phyloP scores from a whole-genome alignment of 2,888 invertebrate species.

The Formica aserva region DNA sequence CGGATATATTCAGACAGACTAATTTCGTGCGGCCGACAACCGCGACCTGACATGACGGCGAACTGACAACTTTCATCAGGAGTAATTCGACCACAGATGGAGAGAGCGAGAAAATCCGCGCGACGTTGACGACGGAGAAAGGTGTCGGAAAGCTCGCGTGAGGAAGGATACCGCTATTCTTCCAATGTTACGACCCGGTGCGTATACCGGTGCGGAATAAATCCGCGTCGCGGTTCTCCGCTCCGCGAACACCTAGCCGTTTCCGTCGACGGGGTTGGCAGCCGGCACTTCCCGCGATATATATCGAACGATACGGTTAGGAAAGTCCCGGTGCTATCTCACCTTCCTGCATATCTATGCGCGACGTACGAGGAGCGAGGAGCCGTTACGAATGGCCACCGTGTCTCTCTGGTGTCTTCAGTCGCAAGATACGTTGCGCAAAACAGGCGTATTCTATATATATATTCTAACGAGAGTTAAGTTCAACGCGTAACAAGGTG shows the following conservation, averaged over 20 bases:
- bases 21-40: slow-evolving; percentile 30
- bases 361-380: slow-evolving; percentile 36
- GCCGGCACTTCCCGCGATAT: slow-evolving; percentile 73
- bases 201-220: slow-evolving; percentile 34
- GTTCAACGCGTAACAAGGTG: background rate
- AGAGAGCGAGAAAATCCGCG: slow-evolving; percentile 34
- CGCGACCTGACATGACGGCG: slow-evolving; percentile 26
- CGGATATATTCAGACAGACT: slow-evolving; percentile 9
- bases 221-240: slow-evolving; percentile 34
- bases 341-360: slow-evolving; percentile 54
- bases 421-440: background rate
- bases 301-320: slow-evolving; percentile 72
- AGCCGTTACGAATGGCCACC: slow-evolving; percentile 70
- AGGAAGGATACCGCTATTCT: slow-evolving; percentile 2
- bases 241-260: slow-evolving; percentile 27
- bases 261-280: slow-evolving; percentile 61
- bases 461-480: background rate
- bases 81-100: slow-evolving; percentile 35
- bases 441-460: background rate
- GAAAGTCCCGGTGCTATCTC: slow-evolving; percentile 27
- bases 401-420: slow-evolving; percentile 38
- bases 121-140: slow-evolving; percentile 26
- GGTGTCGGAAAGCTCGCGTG: background rate
- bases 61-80: slow-evolving; percentile 38
- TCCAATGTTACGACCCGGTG: slow-evolving; percentile 21